Conservation (phyloP, 1,140 invertebrate genomes). For the Drosophila ananassae region DNA sequence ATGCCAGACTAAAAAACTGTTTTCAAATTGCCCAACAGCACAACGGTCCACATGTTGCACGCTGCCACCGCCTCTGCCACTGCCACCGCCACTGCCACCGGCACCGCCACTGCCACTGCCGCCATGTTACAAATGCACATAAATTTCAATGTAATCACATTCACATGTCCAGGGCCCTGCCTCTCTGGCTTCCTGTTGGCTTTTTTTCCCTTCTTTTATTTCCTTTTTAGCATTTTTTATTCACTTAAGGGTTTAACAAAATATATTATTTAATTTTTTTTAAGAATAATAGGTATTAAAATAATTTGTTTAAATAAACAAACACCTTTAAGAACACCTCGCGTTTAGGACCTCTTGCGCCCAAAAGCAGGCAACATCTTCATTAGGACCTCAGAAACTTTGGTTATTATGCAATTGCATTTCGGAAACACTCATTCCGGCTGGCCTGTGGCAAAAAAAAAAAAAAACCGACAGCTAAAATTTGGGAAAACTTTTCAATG, state of each 20-base stretch:
- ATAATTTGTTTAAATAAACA: too few relatives aligned
- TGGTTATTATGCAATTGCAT: conserved; percentile 30
- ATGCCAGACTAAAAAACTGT: conserved; percentile 23
- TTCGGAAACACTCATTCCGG: conserved; percentile 27
- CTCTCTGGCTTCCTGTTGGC: conserved; percentile 26
- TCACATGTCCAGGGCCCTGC: conserved; percentile 50
- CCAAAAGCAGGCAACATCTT: not conserved
- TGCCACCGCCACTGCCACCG: too few relatives aligned
- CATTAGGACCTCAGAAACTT: not conserved
- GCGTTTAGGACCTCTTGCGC: not conserved
- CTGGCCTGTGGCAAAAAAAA: conserved; percentile 12
- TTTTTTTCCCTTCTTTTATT: conserved; percentile 4
- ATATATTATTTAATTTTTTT: not conserved
- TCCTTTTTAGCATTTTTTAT: not conserved
- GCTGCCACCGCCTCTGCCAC: conserved; percentile 8
- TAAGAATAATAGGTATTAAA: not conserved
- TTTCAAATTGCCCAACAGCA: conserved; percentile 27
- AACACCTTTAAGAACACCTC: too few relatives aligned
- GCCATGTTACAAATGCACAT: conserved; percentile 75
- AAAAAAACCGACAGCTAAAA: not conserved
- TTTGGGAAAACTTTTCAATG: conserved; percentile 44
- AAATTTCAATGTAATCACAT: conserved; percentile 82
- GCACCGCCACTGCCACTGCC: too few relatives aligned
- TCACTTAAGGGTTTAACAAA: not conserved
- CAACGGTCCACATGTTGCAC: conserved; percentile 76